A percentile compares a stretch with the other conserved stretches of the same genome.
These are phyloP conservation scores for Microtus pennsylvanicus DNA, from an alignment of 2,113 vertebrate species.

Conservation along the genomic window DNA sequence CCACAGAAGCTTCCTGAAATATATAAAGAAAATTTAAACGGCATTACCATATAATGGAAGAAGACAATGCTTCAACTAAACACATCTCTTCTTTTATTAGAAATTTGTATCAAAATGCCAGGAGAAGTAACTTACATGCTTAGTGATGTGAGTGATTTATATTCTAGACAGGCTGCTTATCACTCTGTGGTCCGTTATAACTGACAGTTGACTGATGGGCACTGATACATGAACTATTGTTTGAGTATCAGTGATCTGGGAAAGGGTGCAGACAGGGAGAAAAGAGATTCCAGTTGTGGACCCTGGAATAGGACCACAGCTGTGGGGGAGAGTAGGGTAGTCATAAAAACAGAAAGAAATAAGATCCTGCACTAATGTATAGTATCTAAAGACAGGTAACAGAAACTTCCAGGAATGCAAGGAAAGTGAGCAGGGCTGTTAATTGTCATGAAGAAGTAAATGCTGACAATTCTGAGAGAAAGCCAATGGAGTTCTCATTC, in stretches of 20 bases:
- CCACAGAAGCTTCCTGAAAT: no score
- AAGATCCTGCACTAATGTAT: neutral
- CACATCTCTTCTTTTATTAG: no score
- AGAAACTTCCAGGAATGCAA: constrained; percentile 20
- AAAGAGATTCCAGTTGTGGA: constrained; percentile 47
- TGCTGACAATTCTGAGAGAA: neutral
- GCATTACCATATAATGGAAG: no score
- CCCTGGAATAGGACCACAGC: neutral
- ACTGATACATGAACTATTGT: constrained; percentile 23
- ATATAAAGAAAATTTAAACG: no score
- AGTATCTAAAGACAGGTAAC: neutral
- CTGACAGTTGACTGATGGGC: neutral
- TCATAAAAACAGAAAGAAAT: constrained; percentile 38
- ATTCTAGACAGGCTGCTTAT: no score
- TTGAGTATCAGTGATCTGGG: constrained; percentile 12
- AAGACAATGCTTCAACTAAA: no score
- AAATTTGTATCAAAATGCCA: no score
- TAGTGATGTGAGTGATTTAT: no score
- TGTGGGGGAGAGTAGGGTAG: neutral
- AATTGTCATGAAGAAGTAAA: constrained; percentile 29
- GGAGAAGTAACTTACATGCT: no score
- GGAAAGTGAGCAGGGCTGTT: neutral
- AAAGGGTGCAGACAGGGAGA: constrained; percentile 6
- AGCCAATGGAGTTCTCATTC: no score
- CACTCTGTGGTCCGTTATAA: no score